Percentiles rank a stretch among this genome's conserved stretches.
phyloP scores from a whole-genome alignment of 2,797 vertebrate species.

The Garrulus glandarius region DNA sequence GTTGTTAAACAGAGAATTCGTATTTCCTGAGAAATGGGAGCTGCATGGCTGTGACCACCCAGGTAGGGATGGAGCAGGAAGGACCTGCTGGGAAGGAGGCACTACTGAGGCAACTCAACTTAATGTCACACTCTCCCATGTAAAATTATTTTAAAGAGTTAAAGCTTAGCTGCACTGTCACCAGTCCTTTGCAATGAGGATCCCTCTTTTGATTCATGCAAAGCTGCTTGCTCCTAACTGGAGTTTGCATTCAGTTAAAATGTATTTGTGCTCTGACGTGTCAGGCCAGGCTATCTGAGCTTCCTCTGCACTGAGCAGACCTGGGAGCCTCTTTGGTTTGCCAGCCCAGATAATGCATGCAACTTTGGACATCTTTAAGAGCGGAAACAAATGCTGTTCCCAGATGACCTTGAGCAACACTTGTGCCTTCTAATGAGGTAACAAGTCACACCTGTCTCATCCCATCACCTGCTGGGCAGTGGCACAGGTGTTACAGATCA shows the following conservation, averaged over 20 bases:
- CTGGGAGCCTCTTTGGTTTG: not conserved
- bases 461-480: not conserved
- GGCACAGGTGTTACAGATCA: not conserved
- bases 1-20: not conserved
- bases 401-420: not conserved
- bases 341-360: fast-evolving
- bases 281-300: not conserved
- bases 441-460: not conserved
- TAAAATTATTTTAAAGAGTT: not conserved
- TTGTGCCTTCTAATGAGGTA: not conserved
- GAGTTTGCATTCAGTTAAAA: not conserved
- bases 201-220: not conserved
- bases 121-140: fast-evolving
- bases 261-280: fast-evolving
- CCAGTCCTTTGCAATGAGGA: not conserved
- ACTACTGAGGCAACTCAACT: not conserved
- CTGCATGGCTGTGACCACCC: fast-evolving
- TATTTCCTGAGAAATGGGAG: not conserved
- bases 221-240: not conserved
- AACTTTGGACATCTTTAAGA: fast-evolving
- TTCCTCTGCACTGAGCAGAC: fast-evolving
- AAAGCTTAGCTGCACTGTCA: not conserved
- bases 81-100: not conserved
- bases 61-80: not conserved
- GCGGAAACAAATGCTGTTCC: not conserved